Percentiles rank a stretch among this genome's conserved stretches.
These are phyloP conservation scores for Cerastoderma edule DNA, from an alignment of 2,888 invertebrate genomes.

Conservation along the genomic window DNA sequence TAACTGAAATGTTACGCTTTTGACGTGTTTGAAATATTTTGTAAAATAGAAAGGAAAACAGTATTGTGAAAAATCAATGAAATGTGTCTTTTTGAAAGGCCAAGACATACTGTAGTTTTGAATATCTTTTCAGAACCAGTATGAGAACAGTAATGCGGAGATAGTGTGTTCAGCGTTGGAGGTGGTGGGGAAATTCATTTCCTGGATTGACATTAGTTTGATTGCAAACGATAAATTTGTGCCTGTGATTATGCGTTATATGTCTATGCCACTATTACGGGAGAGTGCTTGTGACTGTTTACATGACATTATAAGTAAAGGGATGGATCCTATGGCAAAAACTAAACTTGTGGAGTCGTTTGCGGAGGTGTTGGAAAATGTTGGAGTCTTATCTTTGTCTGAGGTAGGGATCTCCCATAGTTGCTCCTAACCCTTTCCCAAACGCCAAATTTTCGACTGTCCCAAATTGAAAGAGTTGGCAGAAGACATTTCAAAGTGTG, in stretches of 20 bases:
- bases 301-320: constrained; percentile 85
- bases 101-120: too few species aligned
- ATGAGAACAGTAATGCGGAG: constrained; percentile 82
- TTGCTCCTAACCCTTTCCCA: too few species aligned
- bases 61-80: too few species aligned
- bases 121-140: constrained; percentile 83
- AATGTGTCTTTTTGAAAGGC: too few species aligned
- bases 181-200: constrained; percentile 86
- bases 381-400: constrained; percentile 82
- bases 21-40: too few species aligned
- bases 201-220: constrained; percentile 87
- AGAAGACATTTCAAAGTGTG: too few species aligned
- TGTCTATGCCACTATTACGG: constrained; percentile 81
- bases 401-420: constrained; percentile 73
- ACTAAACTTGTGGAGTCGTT: constrained; percentile 85
- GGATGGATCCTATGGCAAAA: constrained; percentile 86
- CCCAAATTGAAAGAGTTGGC: too few species aligned
- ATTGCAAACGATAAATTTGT: constrained; percentile 86
- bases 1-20: too few species aligned
- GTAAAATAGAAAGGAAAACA: too few species aligned
- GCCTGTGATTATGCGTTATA: constrained; percentile 84
- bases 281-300: constrained; percentile 86
- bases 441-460: too few species aligned
- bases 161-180: constrained; percentile 84
- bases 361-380: constrained; percentile 83